Evolutionary conservation across 2,797 vertebrate genomes (phyloP).

Genomic region (Sebastes paucispinis): DNA sequence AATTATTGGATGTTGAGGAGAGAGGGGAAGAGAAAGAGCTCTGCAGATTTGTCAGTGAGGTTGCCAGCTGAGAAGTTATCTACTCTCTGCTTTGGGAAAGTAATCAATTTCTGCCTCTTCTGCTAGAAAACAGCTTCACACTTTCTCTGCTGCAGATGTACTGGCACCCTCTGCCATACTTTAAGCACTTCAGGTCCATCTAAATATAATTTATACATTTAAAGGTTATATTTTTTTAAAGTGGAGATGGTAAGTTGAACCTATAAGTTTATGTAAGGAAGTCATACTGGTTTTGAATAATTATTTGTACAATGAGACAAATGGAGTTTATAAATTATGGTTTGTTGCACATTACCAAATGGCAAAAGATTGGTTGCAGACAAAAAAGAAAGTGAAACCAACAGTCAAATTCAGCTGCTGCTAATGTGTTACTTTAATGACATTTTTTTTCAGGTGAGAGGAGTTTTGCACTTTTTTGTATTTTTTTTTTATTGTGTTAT

Average conservation of each 20-base stretch:
- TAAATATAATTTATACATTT: slow-evolving; percentile 19
- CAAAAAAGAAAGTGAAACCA: no score
- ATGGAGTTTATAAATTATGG: neutral
- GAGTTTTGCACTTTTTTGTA: neutral
- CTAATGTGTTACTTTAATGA: no score
- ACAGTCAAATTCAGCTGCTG: no score
- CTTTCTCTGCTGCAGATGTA: slow-evolving; percentile 54
- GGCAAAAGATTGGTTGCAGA: neutral
- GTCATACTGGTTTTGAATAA: neutral
- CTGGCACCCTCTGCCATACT: slow-evolving; percentile 15
- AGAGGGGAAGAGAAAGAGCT: slow-evolving; percentile 14
- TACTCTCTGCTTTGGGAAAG: slow-evolving; percentile 50
- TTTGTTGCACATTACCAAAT: neutral
- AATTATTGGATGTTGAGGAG: slow-evolving; percentile 48
- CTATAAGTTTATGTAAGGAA: neutral
- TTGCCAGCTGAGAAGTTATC: slow-evolving; percentile 65
- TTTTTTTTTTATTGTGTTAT: no score
- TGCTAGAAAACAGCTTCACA: slow-evolving; percentile 56
- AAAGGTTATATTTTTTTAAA: slow-evolving; percentile 1
- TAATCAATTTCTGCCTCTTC: slow-evolving; percentile 67
- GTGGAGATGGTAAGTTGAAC: neutral
- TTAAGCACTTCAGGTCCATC: slow-evolving; percentile 8
- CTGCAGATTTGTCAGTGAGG: slow-evolving; percentile 48
- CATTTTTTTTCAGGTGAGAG: neutral
- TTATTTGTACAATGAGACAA: neutral